Conservation (phyloP, 1,140 invertebrate genomes). For the Subanguina moxae region DNA sequence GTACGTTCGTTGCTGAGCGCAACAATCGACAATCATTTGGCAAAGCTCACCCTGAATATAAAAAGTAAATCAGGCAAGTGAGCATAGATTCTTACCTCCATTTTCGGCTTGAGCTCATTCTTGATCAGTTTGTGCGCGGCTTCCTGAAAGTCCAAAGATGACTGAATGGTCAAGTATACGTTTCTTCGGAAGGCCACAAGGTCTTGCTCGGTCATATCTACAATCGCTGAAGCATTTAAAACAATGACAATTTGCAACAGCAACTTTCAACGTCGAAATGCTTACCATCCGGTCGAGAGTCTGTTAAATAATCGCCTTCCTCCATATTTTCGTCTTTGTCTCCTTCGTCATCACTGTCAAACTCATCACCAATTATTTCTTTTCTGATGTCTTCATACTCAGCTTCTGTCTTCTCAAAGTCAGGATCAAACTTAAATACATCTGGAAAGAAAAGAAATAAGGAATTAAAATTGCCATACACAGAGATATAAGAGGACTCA, state of each 20-base stretch:
- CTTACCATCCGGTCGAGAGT: neutral
- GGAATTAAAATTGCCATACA: neutral
- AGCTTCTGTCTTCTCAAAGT: constrained; percentile 85
- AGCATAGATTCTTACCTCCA: constrained; percentile 58
- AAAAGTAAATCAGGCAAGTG: no score
- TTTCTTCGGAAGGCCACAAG: constrained; percentile 81
- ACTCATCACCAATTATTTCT: constrained; percentile 66
- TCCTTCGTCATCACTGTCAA: constrained; percentile 13
- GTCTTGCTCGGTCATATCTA: constrained; percentile 96
- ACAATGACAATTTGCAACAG: neutral
- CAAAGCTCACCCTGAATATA: constrained; percentile 73
- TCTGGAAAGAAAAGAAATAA: constrained; percentile 65
- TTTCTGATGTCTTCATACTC: constrained; percentile 88
- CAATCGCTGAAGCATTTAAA: constrained; percentile 65
- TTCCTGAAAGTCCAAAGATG: constrained; percentile 95
- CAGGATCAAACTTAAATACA: constrained; percentile 90
- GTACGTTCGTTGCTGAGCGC: constrained; percentile 94
- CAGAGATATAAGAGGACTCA: constrained; percentile 63
- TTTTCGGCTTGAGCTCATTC: constrained; percentile 80
- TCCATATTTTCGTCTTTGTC: constrained; percentile 6
- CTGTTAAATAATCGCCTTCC: neutral
- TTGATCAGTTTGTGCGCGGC: constrained; percentile 96
- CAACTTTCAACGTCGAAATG: no score
- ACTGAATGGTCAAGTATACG: constrained; percentile 96
- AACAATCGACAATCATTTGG: constrained; percentile 98